These are phyloP conservation scores for Rhamnusium bicolor DNA, from an alignment of 2,888 invertebrate genomes.

Conservation along the genomic window DNA sequence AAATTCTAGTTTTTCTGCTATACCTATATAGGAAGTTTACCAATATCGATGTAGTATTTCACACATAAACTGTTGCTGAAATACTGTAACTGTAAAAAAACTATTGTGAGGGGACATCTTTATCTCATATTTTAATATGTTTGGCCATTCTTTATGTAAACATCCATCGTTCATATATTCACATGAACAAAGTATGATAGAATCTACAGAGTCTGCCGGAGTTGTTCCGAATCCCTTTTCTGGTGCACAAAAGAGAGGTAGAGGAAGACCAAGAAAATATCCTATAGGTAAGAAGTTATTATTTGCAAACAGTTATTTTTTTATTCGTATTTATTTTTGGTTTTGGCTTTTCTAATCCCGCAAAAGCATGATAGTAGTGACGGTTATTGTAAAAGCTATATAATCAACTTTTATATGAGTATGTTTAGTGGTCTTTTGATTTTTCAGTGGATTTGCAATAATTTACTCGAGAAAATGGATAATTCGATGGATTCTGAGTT, in stretches of 20 bases:
- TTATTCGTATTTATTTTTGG: background rate
- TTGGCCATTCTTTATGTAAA: background rate
- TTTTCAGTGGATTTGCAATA: background rate
- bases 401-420: background rate
- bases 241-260: slow-evolving; percentile 71
- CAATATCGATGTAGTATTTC: too few relatives aligned
- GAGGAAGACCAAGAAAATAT: slow-evolving; percentile 75
- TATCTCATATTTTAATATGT: too few relatives aligned
- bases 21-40: too few relatives aligned
- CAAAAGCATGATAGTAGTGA: background rate
- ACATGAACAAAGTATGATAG: slow-evolving; percentile 44
- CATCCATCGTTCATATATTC: slow-evolving; percentile 44
- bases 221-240: background rate
- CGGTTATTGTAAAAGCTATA: background rate
- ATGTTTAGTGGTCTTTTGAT: background rate
- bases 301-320: background rate
- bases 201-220: slow-evolving; percentile 24
- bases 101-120: too few relatives aligned
- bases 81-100: too few relatives aligned
- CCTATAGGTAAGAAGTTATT: slow-evolving; percentile 61
- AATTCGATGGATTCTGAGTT: too few relatives aligned
- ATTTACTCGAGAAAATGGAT: too few relatives aligned
- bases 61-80: too few relatives aligned
- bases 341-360: background rate
- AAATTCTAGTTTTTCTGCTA: too few relatives aligned